Percentiles rank a stretch among this genome's conserved stretches.
phyloP scores from a whole-genome alignment of 2,113 vertebrate genomes.

The Colistium nudipinnis region DNA sequence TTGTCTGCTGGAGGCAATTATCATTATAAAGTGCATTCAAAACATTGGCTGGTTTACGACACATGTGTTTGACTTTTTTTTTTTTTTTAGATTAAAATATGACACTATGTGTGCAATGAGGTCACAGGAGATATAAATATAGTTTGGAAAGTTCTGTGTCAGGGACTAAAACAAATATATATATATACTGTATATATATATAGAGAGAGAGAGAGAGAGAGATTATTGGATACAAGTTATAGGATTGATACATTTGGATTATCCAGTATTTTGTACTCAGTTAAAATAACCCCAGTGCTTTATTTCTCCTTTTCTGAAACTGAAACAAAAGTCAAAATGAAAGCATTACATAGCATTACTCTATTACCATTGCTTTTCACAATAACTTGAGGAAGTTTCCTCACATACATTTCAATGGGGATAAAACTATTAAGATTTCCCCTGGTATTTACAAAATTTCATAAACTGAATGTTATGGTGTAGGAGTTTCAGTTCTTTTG shows the following conservation, averaged over 20 bases:
- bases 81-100: slow-evolving; percentile 47
- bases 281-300: not conserved
- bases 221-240: too few relatives aligned
- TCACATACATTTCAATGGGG: slow-evolving; percentile 23
- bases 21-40: slow-evolving; percentile 73
- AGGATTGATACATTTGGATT: too few relatives aligned
- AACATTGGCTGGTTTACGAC: slow-evolving; percentile 63
- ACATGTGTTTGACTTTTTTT: slow-evolving; percentile 66
- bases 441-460: slow-evolving; percentile 42
- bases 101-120: slow-evolving; percentile 41
- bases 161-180: slow-evolving; percentile 24
- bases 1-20: slow-evolving; percentile 70
- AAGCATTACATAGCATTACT: slow-evolving; percentile 10
- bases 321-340: slow-evolving; percentile 56
- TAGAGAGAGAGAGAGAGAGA: too few relatives aligned
- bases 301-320: slow-evolving; percentile 27
- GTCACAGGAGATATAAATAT: slow-evolving; percentile 66
- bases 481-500: not conserved
- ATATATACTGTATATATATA: too few relatives aligned
- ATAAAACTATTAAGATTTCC: slow-evolving; percentile 10
- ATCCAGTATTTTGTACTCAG: too few relatives aligned
- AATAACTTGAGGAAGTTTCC: not conserved
- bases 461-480: not conserved
- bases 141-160: slow-evolving; percentile 33
- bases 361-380: not conserved